Percentiles rank a stretch among this genome's conserved stretches.
These are phyloP conservation scores for Rhinopomastus cyanomelas DNA, from an alignment of 2,113 vertebrate genomes.

Conservation along the genomic window DNA sequence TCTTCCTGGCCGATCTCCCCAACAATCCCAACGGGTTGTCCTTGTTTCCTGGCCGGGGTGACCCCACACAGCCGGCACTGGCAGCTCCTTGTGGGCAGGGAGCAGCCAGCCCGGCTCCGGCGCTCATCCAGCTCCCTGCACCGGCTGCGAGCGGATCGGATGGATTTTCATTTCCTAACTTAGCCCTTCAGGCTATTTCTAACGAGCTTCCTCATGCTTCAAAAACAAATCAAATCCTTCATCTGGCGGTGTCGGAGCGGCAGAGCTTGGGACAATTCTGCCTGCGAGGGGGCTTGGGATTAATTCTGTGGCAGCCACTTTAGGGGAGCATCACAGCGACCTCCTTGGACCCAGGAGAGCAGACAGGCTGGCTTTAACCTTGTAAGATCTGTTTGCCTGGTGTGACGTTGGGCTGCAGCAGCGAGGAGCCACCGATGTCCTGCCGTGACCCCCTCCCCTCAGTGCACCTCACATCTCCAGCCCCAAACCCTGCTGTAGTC, in stretches of 20 bases:
- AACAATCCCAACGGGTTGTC: accelerated
- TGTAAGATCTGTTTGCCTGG: not conserved
- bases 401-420: accelerated
- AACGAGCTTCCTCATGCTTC: slow-evolving; percentile 29
- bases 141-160: not conserved
- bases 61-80: accelerated
- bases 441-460: not conserved
- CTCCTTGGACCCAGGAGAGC: not conserved
- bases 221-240: slow-evolving; percentile 13
- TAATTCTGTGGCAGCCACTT: not conserved
- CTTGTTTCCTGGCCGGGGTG: not conserved
- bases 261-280: not conserved
- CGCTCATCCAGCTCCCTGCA: not conserved
- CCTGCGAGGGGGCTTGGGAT: not conserved
- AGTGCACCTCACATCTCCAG: accelerated
- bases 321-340: not conserved
- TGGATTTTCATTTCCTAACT: slow-evolving; percentile 59
- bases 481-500: not conserved
- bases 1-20: not conserved
- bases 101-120: not conserved
- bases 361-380: not conserved
- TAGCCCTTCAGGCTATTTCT: slow-evolving; percentile 48
- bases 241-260: not conserved
- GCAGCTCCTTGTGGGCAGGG: not conserved
- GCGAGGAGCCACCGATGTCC: not conserved